phyloP scores from a whole-genome alignment of 1,140 invertebrate genomes.

The Diorhabda elongata region DNA sequence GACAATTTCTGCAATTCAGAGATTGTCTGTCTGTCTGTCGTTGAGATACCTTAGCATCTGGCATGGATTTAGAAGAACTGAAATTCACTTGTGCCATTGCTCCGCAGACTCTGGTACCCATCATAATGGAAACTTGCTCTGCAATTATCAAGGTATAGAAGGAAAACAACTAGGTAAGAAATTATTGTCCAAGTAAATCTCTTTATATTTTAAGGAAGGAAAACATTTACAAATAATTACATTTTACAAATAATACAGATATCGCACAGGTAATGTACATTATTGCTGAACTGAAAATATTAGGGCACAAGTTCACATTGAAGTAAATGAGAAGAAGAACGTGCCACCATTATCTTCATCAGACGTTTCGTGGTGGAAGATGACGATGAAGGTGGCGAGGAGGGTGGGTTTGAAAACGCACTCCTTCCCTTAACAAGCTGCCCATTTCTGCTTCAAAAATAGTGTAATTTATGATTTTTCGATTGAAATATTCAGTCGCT shows the following conservation, averaged over 20 bases:
- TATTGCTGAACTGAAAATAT: not conserved
- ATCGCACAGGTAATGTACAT: too few relatives aligned
- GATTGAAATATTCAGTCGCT: slow-evolving; percentile 18
- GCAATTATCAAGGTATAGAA: slow-evolving; percentile 15
- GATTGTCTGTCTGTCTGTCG: slow-evolving; percentile 31
- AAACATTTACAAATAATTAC: not conserved
- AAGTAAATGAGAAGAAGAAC: not conserved
- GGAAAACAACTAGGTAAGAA: not conserved
- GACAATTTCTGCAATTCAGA: slow-evolving; percentile 31
- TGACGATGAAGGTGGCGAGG: not conserved
- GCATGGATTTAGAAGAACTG: slow-evolving; percentile 24
- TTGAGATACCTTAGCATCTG: slow-evolving; percentile 34
- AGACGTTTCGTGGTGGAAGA: not conserved
- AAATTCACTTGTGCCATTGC: slow-evolving; percentile 22
- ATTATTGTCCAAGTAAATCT: too few relatives aligned
- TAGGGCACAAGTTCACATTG: not conserved
- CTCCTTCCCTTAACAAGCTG: slow-evolving; percentile 13
- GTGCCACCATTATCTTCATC: not conserved
- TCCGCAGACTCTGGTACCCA: slow-evolving; percentile 16
- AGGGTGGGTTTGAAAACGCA: not conserved
- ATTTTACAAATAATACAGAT: not conserved
- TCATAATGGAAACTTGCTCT: slow-evolving; percentile 20
- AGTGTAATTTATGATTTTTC: not conserved
- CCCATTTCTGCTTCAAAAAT: slow-evolving; percentile 20
- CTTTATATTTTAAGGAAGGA: too few relatives aligned